Evolutionary conservation across 2,113 vertebrate species (phyloP), one percentile per base, ranked within the genome.

Genomic region (Rhea pennata): DNA sequence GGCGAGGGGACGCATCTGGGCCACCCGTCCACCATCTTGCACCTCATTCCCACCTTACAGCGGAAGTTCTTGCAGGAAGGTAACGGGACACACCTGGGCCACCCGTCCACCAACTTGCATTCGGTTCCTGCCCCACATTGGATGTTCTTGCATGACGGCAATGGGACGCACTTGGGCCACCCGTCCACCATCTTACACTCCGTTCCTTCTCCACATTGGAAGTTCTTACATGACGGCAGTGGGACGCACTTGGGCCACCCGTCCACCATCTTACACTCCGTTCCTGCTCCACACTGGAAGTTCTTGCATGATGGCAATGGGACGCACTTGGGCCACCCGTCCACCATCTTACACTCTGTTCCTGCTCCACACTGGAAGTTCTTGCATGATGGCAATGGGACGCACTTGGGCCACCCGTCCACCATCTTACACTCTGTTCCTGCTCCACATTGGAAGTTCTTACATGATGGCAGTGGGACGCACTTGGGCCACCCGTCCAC

Each of bases 401-500:
- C 7, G 0, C 78, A 80, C 1, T 27, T 20, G 2, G 78, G 78
- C 8, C 2, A 14, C 0, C 48, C 39, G 0, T 42, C 11, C 6
- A 33, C 77, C 77, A 66, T 80, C 77, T 20, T 42, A 36, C 77
- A 80, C 0, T 65, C 13, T n/a, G n/a, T n/a, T n/a, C n/a, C n/a
- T n/a, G n/a, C n/a, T n/a, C n/a, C n/a, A n/a, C n/a, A n/a, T n/a
- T n/a, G 51, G 51, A 53, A 24, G 51, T 53, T 64, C 13, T 64
- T 10, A 2, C 77, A 80, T 0, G 77, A 66, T 0, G 61, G 77
- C 8, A 33, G 0, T 0, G 62, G 77, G 29, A 80, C 7, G 0
- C 78, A 80, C 1, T 27, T 20, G 2, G 78, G 78, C 8, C 2
- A 14, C 0, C 48, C 39, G 0, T 42, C 11, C 6, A 33, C 77